Base-by-base conservation (phyloP, 2,888 invertebrate species). In the Leptinotarsa rubiginosa region DNA sequence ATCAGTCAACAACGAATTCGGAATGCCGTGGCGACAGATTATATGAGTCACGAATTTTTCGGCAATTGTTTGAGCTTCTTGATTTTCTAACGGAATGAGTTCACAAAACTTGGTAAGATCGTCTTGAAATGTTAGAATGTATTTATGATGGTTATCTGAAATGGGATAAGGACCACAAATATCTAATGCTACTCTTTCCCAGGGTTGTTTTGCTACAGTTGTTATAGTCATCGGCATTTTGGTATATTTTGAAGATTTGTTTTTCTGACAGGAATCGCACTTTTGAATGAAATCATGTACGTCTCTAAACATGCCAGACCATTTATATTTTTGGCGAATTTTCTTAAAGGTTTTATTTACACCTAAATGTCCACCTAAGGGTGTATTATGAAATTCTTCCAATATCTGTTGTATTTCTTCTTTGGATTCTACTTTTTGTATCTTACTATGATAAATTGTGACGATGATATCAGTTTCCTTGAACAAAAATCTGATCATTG, bases 111-210 rank as follows among this genome's bases (percentile, higher is more conserved):
- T 86, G 0, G 85, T 84, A 68, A 79, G 72, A 74, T 86, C 84
- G 68, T 86, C 85, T 80, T 85, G 84, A 7, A 84, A 31, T 0
- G 86, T 86, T n/a, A 87, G 67, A 41, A 87, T 83, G 69, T 79
- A 87, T 79, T 80, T 80, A 73, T 85, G 5, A 31, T 31, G 25
- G 25, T 31, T 31, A 5, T 31, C 5, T 31, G 5, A 31, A 31
- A 5, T 31, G 25, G 25, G 25, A 31, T 31, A 31, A 31, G 85
- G 85, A 15, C 83, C 85, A 31, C 85, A 84, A 13, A 85, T 81
- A 65, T 86, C 85, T 41, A 84, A 18, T 20, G 79, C 77, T 20
- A 84, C 25, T 25, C 25, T 25, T 25, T 25, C 25, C 25, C 25
- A 31, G 25, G 25, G 5, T 31, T 31, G 25, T 31, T 31, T 31